phyloP scores from a whole-genome alignment of 2,797 vertebrate species.

The Chanos chanos region DNA sequence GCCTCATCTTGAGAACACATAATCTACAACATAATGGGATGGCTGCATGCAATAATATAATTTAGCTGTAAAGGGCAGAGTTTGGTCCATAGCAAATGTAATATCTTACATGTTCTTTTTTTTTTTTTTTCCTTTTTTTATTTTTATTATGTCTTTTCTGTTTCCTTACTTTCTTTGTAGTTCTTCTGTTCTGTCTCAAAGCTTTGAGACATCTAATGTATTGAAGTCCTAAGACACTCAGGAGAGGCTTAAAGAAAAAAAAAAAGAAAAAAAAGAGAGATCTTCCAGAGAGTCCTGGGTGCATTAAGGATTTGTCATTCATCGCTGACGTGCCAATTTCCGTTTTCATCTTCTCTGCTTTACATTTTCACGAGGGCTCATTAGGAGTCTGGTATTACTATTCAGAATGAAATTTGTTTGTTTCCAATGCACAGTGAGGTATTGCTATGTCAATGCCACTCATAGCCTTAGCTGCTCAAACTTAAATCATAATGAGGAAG shows the following conservation, averaged over 20 bases:
- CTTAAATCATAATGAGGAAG: conserved; percentile 70
- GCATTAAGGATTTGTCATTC: conserved; percentile 39
- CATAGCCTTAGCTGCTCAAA: conserved; percentile 52
- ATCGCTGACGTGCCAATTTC: conserved; percentile 38
- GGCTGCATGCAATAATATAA: conserved; percentile 63
- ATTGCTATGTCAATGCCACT: conserved; percentile 58
- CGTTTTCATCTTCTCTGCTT: conserved; percentile 64
- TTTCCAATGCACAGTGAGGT: conserved; percentile 50
- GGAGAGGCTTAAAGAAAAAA: conserved; percentile 38
- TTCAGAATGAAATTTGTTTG: conserved; percentile 61
- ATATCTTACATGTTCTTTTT: conserved; percentile 48
- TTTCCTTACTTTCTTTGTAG: conserved; percentile 39
- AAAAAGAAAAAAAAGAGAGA: not conserved
- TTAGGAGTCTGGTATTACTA: conserved; percentile 53
- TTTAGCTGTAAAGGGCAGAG: conserved; percentile 56
- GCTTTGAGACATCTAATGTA: conserved; percentile 52
- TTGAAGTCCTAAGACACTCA: conserved; percentile 60
- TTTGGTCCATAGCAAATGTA: conserved; percentile 66
- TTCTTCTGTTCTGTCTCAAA: conserved; percentile 46
- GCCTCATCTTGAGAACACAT: conserved; percentile 68
- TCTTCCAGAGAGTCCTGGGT: conserved; percentile 37
- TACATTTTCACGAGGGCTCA: conserved; percentile 70
- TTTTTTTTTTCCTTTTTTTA: conserved; percentile 30
- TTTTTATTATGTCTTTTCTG: conserved; percentile 9
- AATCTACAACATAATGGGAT: conserved; percentile 63